Evolutionary conservation across 2,888 invertebrate species (phyloP).

Genomic region (Oegoconia quadripuncta): DNA sequence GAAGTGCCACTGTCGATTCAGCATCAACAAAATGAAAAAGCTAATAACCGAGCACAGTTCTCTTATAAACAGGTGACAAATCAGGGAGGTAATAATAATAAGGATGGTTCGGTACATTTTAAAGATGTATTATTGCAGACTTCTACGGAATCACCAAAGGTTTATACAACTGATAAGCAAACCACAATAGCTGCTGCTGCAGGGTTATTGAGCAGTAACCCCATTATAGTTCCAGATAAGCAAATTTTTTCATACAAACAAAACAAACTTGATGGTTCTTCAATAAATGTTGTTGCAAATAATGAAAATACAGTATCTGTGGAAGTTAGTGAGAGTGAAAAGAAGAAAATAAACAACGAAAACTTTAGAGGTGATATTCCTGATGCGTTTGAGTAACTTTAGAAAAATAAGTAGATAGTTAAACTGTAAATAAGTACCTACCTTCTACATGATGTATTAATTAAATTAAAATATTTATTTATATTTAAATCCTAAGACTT

Average conservation of each 20-base stretch:
- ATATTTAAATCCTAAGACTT: conserved; percentile 4
- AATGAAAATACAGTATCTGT: conserved; percentile 21
- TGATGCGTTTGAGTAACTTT: conserved; percentile 2
- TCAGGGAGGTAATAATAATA: conserved; percentile 1
- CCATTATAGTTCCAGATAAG: conserved; percentile 22
- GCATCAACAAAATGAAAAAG: conserved; percentile 1
- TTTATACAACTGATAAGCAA: background rate
- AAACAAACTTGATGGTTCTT: conserved; percentile 21
- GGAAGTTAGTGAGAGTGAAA: conserved; percentile 1
- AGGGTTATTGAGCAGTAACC: conserved; percentile 17
- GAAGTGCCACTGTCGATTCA: background rate
- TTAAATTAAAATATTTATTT: too few relatives aligned
- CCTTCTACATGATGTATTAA: too few relatives aligned
- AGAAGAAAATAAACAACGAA: background rate
- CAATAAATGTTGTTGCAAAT: conserved; percentile 16
- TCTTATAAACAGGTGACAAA: conserved; percentile 4
- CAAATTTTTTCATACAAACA: conserved; percentile 22
- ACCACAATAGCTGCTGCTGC: background rate
- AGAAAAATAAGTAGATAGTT: background rate
- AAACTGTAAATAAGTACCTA: background rate
- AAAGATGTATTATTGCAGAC: background rate
- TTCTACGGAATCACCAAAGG: background rate
- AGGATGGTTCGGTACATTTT: conserved; percentile 4
- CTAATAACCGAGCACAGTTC: conserved; percentile 2
- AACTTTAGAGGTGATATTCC: conserved; percentile 9